Evolutionary conservation across 2,113 vertebrate species (phyloP).

Genomic region (Oplegnathus fasciatus): DNA sequence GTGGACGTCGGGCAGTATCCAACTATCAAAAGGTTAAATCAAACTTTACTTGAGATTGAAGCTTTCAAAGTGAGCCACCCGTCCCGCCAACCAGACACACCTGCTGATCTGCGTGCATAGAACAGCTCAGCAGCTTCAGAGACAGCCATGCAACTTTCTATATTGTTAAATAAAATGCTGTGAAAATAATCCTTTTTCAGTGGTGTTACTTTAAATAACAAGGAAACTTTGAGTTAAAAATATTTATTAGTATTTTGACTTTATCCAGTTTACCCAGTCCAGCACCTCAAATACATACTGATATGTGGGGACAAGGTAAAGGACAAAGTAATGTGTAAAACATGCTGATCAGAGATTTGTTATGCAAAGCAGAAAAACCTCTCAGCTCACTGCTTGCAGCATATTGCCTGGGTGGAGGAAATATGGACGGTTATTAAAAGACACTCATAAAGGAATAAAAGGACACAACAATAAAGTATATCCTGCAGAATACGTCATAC

Average conservation of each 20-base stretch:
- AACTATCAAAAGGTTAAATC: slow-evolving; percentile 90
- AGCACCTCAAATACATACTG: not conserved
- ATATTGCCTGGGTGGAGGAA: not conserved
- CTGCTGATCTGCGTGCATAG: slow-evolving; percentile 86
- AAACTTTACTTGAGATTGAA: slow-evolving; percentile 88
- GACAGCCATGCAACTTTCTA: not conserved
- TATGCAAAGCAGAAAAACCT: slow-evolving; percentile 54
- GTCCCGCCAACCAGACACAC: slow-evolving; percentile 92
- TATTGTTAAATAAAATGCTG: slow-evolving; percentile 67
- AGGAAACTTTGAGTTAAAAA: slow-evolving; percentile 15
- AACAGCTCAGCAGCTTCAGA: not conserved
- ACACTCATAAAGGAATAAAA: not conserved
- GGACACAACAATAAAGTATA: not conserved
- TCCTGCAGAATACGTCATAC: not conserved
- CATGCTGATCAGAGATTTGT: slow-evolving; percentile 59
- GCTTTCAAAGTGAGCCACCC: slow-evolving; percentile 93
- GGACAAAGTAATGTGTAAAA: slow-evolving; percentile 35
- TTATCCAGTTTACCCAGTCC: slow-evolving; percentile 15
- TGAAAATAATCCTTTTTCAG: not conserved
- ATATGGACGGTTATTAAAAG: not conserved
- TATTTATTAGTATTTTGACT: slow-evolving; percentile 61
- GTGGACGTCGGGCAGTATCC: slow-evolving; percentile 90
- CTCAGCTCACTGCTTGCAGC: not conserved
- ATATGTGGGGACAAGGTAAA: not conserved
- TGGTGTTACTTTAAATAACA: slow-evolving; percentile 29